Evolutionary conservation across 2,888 invertebrate genomes (phyloP).

Genomic region (Stramonita haemastoma): DNA sequence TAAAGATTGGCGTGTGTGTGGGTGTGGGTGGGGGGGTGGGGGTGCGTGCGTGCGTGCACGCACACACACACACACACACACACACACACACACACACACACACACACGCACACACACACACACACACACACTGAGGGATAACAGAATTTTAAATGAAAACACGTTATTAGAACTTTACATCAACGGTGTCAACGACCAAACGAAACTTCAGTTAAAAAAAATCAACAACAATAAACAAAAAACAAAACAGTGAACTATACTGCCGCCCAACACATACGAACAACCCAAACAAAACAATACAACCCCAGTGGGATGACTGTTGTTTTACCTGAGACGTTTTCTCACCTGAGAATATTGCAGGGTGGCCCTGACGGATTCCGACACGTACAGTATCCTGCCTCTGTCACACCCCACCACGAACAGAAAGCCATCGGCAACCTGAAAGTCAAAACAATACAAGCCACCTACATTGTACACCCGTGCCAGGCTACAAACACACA

Average conservation of each 20-base stretch:
- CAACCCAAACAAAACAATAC: not conserved
- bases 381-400: constrained; percentile 92
- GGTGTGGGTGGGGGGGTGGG: not conserved
- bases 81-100: no score
- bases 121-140: no score
- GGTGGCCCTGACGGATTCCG: constrained; percentile 89
- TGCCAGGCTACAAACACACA: no score
- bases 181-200: no score
- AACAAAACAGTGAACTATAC: not conserved
- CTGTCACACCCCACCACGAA: constrained; percentile 96
- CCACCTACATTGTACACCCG: no score
- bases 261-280: not conserved
- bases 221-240: no score
- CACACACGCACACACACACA: no score
- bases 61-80: no score
- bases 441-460: constrained; percentile 69
- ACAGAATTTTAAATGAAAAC: no score
- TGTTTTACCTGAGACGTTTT: constrained; percentile 29
- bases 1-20: not conserved
- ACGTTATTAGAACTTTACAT: no score
- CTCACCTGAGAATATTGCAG: constrained; percentile 89
- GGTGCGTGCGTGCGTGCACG: not conserved
- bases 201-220: no score
- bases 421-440: constrained; percentile 93
- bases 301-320: not conserved